phyloP scores from a whole-genome alignment of 2,113 vertebrate genomes.

The Caranx melampygus region DNA sequence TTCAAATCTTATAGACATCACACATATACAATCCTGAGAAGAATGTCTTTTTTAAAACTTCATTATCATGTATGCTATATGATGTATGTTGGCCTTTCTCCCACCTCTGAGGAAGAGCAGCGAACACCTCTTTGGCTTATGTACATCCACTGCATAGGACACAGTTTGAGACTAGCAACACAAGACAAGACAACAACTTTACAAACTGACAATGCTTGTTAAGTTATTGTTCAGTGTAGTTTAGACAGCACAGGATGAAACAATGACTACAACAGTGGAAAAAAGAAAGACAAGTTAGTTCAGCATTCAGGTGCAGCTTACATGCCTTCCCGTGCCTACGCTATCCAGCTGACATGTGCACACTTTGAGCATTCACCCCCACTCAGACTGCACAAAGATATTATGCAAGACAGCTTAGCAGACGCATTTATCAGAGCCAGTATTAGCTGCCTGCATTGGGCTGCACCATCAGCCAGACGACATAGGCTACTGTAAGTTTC shows the following conservation, averaged over 20 bases:
- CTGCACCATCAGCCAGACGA: not conserved
- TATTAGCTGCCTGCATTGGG: not conserved
- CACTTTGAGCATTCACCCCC: not conserved
- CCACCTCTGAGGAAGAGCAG: no score
- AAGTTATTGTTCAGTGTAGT: not conserved
- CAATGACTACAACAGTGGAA: not conserved
- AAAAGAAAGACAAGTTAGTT: not conserved
- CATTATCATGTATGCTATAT: no score
- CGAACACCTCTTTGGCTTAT: no score
- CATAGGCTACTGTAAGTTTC: not conserved
- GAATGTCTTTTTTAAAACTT: no score
- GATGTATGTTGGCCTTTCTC: no score
- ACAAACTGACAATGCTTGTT: not conserved
- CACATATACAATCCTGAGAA: no score
- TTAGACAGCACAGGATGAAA: not conserved
- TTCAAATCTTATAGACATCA: no score
- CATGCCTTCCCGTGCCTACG: not conserved
- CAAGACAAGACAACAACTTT: not conserved
- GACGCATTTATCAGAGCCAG: slow-evolving; percentile 5
- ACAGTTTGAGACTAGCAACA: not conserved
- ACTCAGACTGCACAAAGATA: not conserved
- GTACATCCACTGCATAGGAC: no score
- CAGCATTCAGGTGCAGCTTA: slow-evolving; percentile 13
- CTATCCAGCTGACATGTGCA: slow-evolving; percentile 11
- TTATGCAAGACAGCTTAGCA: slow-evolving; percentile 15